Base-by-base conservation (phyloP, 2,888 invertebrate species). In the Aporophyla nigra region DNA sequence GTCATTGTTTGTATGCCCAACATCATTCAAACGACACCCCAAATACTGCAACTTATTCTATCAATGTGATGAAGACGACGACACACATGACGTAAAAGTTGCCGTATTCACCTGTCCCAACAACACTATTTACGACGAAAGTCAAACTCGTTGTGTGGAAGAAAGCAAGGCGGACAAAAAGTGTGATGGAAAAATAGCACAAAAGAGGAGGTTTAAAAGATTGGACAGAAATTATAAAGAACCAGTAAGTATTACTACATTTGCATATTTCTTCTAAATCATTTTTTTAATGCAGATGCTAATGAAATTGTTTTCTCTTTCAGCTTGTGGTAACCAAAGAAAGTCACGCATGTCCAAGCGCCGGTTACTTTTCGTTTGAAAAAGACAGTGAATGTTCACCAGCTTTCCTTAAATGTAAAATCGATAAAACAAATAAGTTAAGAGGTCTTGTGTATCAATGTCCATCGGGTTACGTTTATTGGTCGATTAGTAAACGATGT, bases 31-130 rank as follows among this genome's bases (percentile, higher is more conserved):
- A 90, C 97, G 98, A 83, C 98, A 99, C 97, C 98, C 98, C 0
- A 98, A 98, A 91, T 98, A 98, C 90, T 98, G 98, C 89, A 98
- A 98, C 90, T 93, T 98, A 87, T 98, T 98, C 95, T 99, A 99
- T 91, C 98, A 98, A 93, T 99, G 98, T 89, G 98, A 98, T 27
- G 97, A 97, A 86, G 97, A 97, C 76, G 95, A 97, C 12, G 97
- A 97, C 49, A 97, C 95, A 65, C 97, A 97, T 90, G 98, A 98
- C 84, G 94, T 98, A n/a, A 98, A 98, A 91, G 97, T 98, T 80
- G 97, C 98, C 3, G 97, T 97, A 14, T 97, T 98, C 86, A 97
- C 97, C 84, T 99, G 98, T 93, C 98, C 98, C 19, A 97, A 98
- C 84, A 97, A 97, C 77, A 98, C 98, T 0, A 97, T 98, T 71